Evolutionary conservation across 2,113 vertebrate species (phyloP), one percentile per base, ranked within the genome.

Genomic region (Anser cygnoides): DNA sequence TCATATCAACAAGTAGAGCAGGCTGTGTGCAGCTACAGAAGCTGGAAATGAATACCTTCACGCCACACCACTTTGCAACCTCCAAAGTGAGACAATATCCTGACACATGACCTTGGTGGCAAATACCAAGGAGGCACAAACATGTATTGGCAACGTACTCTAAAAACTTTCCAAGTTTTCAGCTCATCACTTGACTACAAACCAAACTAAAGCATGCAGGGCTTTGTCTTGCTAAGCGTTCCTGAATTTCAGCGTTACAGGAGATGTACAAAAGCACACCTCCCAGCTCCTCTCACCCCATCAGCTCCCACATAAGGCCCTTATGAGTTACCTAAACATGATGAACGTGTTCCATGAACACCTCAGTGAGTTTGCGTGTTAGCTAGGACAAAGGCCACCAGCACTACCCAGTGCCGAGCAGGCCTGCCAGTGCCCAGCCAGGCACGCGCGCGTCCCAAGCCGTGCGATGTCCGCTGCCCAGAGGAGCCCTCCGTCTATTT

Each of bases 291-390:
- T 14, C 44, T 35, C 33, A 54, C 28, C 31, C 54, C 14, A 61
- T 44, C 23, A 31, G 39, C 16, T 78, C 7, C 20, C 31, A 68
- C 1, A 0, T 29, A 46, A 57, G 67, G 20, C 20, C 54, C 25
- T 43, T 76, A 1, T 2, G 29, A 33, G 7, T 14, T 67, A 72
- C 1, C 43, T 52, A 71, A 90, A 65, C 23, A 29, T 10, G 62
- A 41, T 0, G 0, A 52, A 66, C 35, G 13, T 6, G 9, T 11
- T 78, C 57, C 21, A 73, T 18, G 75, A 87, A 75, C 89, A 71
- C 0, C 1, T 41, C 46, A 31, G 0, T 0, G 15, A 57, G 20
- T 37, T 72, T 65, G n/a, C 29, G 22, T 19, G 25, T 44, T 21
- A 65, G 43, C 22, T 35, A 82, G 31, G 78, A 70, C 7, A 75